These are phyloP conservation scores for Thunnus albacares DNA, from an alignment of 2,797 vertebrate genomes.

Conservation along the genomic window DNA sequence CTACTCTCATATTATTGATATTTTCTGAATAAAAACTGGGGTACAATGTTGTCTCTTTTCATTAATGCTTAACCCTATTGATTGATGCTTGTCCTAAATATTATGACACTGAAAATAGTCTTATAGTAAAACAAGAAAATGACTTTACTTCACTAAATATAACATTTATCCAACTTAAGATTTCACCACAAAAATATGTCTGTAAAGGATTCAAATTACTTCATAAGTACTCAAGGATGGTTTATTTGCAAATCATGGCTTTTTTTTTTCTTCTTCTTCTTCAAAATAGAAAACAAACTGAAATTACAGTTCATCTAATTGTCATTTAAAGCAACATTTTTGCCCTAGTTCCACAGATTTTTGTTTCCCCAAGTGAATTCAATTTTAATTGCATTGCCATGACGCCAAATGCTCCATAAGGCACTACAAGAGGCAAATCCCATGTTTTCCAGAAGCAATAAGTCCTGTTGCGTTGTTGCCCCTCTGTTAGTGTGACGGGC, in stretches of 20 bases:
- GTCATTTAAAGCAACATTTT: conserved; percentile 79
- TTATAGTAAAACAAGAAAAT: conserved; percentile 81
- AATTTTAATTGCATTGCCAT: conserved; percentile 93
- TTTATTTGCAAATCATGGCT: conserved; percentile 93
- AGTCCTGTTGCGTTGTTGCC: conserved; percentile 93
- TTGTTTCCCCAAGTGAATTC: conserved; percentile 88
- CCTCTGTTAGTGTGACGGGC: conserved; percentile 86
- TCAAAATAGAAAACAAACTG: conserved; percentile 75
- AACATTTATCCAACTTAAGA: conserved; percentile 82
- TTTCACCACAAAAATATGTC: conserved; percentile 84
- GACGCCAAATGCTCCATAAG: conserved; percentile 96
- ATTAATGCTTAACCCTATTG: conserved; percentile 67
- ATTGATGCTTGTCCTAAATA: conserved; percentile 76
- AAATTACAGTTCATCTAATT: conserved; percentile 75
- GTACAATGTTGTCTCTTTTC: conserved; percentile 55
- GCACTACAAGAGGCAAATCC: conserved; percentile 94
- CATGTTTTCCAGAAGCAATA: conserved; percentile 90
- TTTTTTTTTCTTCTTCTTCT: conserved; percentile 78
- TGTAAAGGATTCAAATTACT: conserved; percentile 75
- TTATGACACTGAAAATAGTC: conserved; percentile 78
- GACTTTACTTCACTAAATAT: conserved; percentile 82
- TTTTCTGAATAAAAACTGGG: conserved; percentile 63
- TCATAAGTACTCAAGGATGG: conserved; percentile 83
- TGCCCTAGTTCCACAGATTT: conserved; percentile 69
- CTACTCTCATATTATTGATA: conserved; percentile 56